Evolutionary conservation across 2,797 vertebrate species (phyloP).

Genomic region (Melanotaenia pygmaea): DNA sequence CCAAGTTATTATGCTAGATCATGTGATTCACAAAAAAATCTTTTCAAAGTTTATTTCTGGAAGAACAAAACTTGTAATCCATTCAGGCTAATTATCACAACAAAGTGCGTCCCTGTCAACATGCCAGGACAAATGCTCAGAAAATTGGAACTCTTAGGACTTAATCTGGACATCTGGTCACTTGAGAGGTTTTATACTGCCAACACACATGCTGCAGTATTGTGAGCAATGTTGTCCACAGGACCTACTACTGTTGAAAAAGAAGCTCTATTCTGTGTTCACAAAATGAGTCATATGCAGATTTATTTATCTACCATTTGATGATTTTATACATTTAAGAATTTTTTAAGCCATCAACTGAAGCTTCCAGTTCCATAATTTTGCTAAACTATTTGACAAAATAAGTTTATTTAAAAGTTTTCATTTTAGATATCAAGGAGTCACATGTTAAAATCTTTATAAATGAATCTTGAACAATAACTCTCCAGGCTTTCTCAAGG

Average conservation of each 20-base stretch:
- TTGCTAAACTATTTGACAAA: background rate
- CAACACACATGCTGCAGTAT: slow-evolving; percentile 40
- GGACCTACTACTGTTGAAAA: slow-evolving; percentile 10
- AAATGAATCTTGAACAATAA: too few relatives aligned
- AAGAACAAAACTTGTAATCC: slow-evolving; percentile 19
- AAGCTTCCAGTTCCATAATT: background rate
- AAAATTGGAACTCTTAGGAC: slow-evolving; percentile 47
- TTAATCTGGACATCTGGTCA: slow-evolving; percentile 68
- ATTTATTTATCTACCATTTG: background rate
- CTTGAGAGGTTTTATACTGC: slow-evolving; percentile 39
- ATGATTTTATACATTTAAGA: background rate
- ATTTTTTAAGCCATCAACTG: background rate
- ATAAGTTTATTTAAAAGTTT: background rate
- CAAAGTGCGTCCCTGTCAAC: slow-evolving; percentile 58
- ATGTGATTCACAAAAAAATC: slow-evolving; percentile 13
- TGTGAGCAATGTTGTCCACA: slow-evolving; percentile 14
- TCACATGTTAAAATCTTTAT: background rate
- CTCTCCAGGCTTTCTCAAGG: too few relatives aligned
- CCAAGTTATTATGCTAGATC: background rate
- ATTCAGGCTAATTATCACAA: slow-evolving; percentile 49
- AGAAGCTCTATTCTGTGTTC: background rate
- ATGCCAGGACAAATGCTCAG: slow-evolving; percentile 61
- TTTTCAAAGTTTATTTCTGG: slow-evolving; percentile 49
- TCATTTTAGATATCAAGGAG: background rate
- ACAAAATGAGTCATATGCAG: background rate